Percentiles rank a stretch among this genome's conserved stretches.
Conservation (phyloP, 2,797 vertebrate genomes). For the Hydrolagus colliei region DNA sequence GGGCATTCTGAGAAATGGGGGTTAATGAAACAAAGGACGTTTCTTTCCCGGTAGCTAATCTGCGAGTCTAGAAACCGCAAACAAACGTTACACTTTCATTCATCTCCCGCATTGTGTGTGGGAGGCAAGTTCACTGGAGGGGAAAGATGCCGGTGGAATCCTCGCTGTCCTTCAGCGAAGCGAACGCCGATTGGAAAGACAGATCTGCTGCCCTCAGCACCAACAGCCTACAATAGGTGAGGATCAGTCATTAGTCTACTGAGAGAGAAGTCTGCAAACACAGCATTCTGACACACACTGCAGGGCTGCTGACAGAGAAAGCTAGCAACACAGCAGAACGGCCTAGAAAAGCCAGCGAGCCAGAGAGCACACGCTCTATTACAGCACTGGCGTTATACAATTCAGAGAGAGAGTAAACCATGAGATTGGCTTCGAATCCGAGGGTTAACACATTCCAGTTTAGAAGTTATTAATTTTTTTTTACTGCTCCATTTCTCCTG, state of each 20-base stretch:
- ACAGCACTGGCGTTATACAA: too few relatives aligned
- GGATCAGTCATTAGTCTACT: background rate
- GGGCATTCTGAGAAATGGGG: background rate
- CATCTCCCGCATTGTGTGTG: background rate
- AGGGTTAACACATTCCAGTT: too few relatives aligned
- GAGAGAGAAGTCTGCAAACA: background rate
- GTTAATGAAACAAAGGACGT: background rate
- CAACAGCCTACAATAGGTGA: background rate
- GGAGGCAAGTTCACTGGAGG: too few relatives aligned
- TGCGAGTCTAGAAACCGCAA: background rate
- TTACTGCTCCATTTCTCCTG: too few relatives aligned
- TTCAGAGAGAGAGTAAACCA: too few relatives aligned
- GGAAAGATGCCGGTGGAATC: background rate
- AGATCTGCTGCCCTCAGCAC: background rate
- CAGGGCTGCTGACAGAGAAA: background rate
- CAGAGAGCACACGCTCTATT: too few relatives aligned
- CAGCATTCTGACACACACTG: background rate
- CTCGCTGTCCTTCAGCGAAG: background rate
- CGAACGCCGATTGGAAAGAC: background rate
- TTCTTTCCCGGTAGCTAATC: background rate
- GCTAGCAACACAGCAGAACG: background rate
- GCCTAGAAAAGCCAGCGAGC: too few relatives aligned
- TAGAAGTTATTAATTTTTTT: too few relatives aligned
- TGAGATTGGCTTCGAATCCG: too few relatives aligned
- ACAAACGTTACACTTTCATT: background rate